Evolutionary conservation across 2,888 invertebrate species (phyloP), one percentile per base, ranked within the genome.

Genomic region (Bedellia somnulentella): DNA sequence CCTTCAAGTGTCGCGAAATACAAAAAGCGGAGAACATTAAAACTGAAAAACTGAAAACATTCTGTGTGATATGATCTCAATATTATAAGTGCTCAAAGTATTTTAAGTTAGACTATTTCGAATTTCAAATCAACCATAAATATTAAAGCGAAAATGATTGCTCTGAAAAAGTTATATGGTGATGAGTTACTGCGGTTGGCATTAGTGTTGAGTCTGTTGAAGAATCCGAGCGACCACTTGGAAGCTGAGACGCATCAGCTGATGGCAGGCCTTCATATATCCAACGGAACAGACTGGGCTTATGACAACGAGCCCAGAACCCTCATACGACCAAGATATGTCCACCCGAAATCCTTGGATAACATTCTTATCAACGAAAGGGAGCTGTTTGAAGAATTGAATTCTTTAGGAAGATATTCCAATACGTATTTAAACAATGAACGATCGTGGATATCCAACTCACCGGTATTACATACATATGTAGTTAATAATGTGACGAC

Each of bases 161-260:
- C 86, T 45, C 66, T 89, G 45, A 91, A 91, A 71, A 91, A 91
- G 60, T 68, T 88, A 27, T 88, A 88, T 48, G 83, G 87, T 29
- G 88, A 89, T 56, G 90, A 91, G 73, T 73, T 92, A 47, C 63
- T 93, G 39, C 85, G 91, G 57, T 70, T 92, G 43, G 87, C 93
- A 42, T 59, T 94, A 56, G 79, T 93, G 42, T 71, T 93, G 46
- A 86, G 92, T 57, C 77, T 93, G 40, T 60, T 93, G 31, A 81
- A 89, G 44, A 85, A 89, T 52, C 86, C 88, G 1, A 84, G 86
- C 41, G 80, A 82, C 14, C 83, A 86, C 47, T 60, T 87, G 29
- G 77, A 83, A 43, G 80, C 79, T 32, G 76, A 76, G 36, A 64
- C 67, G 2, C 70, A 71, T 38, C 63, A 70, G 33, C 61, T 81